A percentile compares a stretch with the other conserved stretches of the same genome.
These are phyloP conservation scores for Manis pentadactyla DNA, from an alignment of 2,797 vertebrate genomes.

Conservation along the genomic window DNA sequence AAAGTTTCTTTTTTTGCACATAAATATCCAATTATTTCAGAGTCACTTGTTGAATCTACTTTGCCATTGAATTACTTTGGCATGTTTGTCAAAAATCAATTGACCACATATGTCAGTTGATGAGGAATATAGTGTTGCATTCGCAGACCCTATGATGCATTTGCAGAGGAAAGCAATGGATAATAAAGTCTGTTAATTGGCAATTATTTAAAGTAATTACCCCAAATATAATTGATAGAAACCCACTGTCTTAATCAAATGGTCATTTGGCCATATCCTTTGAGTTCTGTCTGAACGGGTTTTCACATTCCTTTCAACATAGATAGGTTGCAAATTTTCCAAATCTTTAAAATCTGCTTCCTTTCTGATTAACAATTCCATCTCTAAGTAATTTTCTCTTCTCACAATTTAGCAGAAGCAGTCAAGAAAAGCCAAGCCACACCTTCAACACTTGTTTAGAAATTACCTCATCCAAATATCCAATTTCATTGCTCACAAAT, in stretches of 20 bases:
- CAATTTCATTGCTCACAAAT: not conserved
- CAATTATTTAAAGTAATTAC: not conserved
- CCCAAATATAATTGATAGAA: not conserved
- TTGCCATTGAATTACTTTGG: constrained; percentile 1
- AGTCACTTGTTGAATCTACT: not conserved
- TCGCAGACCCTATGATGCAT: not conserved
- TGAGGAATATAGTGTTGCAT: not conserved
- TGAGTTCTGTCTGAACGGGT: not conserved
- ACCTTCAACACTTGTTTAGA: not conserved
- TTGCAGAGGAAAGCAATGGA: not conserved
- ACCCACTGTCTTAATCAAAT: not conserved
- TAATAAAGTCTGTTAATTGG: not conserved
- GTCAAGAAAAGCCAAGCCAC: not conserved
- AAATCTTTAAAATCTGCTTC: not conserved
- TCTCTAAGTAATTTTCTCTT: not conserved
- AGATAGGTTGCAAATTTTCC: not conserved
- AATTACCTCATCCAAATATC: not conserved
- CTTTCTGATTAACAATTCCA: not conserved
- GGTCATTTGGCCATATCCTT: not conserved
- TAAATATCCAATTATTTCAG: not conserved
- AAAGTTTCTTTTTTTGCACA: not conserved
- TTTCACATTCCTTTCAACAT: not conserved
- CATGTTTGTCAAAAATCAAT: constrained; percentile 1
- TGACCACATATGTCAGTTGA: not conserved
- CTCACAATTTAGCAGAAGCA: not conserved